These are phyloP conservation scores for Tetragonula clypearis DNA, from an alignment of 1,140 invertebrate species.

Conservation along the genomic window DNA sequence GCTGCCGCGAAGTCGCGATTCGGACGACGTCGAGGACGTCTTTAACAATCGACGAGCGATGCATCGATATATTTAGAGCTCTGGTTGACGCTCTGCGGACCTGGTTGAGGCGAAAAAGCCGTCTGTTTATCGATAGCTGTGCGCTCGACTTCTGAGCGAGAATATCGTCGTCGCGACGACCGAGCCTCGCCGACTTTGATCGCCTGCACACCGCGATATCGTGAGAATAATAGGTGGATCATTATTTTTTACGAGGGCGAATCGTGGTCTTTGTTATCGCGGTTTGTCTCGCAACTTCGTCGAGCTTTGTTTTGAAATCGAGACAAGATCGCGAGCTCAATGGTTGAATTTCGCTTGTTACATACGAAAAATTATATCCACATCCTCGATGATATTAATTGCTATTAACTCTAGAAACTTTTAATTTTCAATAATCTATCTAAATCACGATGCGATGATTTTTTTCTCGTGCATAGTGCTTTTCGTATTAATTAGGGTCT, in stretches of 20 bases:
- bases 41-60: neutral
- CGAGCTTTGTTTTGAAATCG: neutral
- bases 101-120: neutral
- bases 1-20: neutral
- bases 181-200: neutral
- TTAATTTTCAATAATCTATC: too few relatives aligned
- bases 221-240: neutral
- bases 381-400: too few relatives aligned
- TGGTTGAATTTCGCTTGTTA: too few relatives aligned
- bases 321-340: neutral
- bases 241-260: neutral
- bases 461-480: too few relatives aligned
- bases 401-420: too few relatives aligned
- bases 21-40: neutral
- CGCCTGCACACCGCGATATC: too few relatives aligned
- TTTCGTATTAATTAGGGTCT: too few relatives aligned
- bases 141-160: neutral
- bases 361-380: too few relatives aligned
- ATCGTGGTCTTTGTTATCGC: neutral
- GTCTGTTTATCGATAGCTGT: neutral
- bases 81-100: neutral
- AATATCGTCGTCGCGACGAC: neutral
- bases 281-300: neutral
- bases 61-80: conserved; percentile 19
- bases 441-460: too few relatives aligned